Evolutionary conservation across 2,113 vertebrate genomes (phyloP), one percentile per base, ranked within the genome.

Genomic region (Monopterus albus): DNA sequence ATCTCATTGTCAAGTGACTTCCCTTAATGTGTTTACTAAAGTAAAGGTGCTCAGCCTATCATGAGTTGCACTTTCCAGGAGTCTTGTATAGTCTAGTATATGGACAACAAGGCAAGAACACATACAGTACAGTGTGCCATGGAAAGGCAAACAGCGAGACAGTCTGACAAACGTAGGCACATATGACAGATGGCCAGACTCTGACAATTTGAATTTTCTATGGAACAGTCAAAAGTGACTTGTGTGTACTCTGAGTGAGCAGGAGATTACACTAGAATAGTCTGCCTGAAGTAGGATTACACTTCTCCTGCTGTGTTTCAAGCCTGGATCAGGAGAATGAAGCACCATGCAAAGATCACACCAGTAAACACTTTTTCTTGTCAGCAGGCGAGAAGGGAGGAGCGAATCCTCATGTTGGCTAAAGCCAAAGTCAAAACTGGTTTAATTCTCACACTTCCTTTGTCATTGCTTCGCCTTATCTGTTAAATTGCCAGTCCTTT

Each of bases 221-320:
- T 75, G 58, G 60, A 84, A 61, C 75, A 78, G 76, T 86, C 71
- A 82, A 33, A 83, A 87, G 76, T 84, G 72, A 82, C 79, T 79
- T 61, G 61, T 91, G 83, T 83, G 63, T 79, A 78, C 67, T 78
- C 67, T 62, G 61, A 87, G 78, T 36, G 58, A 86, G 69, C 63
- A 46, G 62, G 56, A 82, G 84, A 86, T 87, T 84, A 87, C 53
- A 66, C 65, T 38, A 76, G 85, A 85, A 76, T 64, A 84, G 81
- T 78, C 62, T 4, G 77, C 72, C 75, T 80, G 60, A 84, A 84
- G 88, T 52, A 65, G 83, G 79, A 83, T 91, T 89, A 88, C 60
- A 82, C 59, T 60, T 74, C 70, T 72, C 90, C 88, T 89, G 85
- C 84, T 87, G 82, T 53, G 69, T 75, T 74, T 78, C 57, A 55